phyloP scores from a whole-genome alignment of 1,140 invertebrate species.

The Maniola jurtina region DNA sequence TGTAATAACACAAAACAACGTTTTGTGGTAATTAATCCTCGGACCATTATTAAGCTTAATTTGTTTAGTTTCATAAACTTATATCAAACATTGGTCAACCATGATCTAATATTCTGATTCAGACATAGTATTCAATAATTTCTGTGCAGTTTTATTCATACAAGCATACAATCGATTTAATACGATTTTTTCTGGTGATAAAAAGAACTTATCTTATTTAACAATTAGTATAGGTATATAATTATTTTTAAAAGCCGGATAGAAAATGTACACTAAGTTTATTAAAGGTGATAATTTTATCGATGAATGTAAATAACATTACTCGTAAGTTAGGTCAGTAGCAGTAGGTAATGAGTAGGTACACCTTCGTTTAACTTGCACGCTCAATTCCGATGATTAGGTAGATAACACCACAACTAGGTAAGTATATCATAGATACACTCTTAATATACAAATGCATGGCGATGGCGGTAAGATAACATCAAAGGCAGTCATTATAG shows the following conservation, averaged over 20 bases:
- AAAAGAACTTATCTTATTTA: no score
- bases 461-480: slow-evolving; percentile 66
- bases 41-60: no score
- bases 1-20: no score
- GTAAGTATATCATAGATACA: slow-evolving; percentile 22
- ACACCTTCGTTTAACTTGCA: slow-evolving; percentile 35
- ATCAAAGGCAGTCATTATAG: slow-evolving; percentile 72
- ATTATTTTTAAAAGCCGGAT: slow-evolving; percentile 19
- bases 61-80: no score
- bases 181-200: no score
- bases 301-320: slow-evolving; percentile 33
- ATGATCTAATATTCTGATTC: no score
- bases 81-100: no score
- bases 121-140: no score
- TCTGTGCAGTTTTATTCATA: no score
- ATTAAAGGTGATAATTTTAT: slow-evolving; percentile 44
- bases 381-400: slow-evolving; percentile 35
- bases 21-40: no score
- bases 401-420: slow-evolving; percentile 40
- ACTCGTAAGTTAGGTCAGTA: slow-evolving; percentile 62
- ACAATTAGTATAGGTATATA: not conserved
- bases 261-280: slow-evolving; percentile 42
- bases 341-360: slow-evolving; percentile 44
- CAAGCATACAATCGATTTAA: no score
- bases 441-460: slow-evolving; percentile 48